Conservation (phyloP, 2,888 invertebrate species). For the Punctoribates punctum region DNA sequence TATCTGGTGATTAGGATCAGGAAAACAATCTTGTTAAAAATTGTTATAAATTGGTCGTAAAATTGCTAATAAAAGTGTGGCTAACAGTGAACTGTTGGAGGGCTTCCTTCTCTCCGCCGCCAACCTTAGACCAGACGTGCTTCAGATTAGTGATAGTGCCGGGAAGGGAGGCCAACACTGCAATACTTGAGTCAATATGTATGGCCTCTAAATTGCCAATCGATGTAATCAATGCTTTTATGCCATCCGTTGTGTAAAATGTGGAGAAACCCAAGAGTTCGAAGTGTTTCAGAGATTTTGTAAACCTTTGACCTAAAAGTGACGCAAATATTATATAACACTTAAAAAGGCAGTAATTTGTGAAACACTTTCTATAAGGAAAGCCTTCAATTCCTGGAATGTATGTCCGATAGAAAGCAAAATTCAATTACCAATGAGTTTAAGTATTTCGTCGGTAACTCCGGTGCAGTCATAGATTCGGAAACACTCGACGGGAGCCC, state of each 20-base stretch:
- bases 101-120: slow-evolving; percentile 16
- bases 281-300: slow-evolving; percentile 25
- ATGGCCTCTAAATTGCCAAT: slow-evolving; percentile 40
- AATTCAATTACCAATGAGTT: slow-evolving; percentile 29
- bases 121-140: slow-evolving; percentile 38
- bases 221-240: slow-evolving; percentile 32
- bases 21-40: no score
- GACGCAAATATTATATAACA: not conserved
- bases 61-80: no score
- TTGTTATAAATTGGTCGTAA: no score
- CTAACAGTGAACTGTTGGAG: slow-evolving; percentile 31
- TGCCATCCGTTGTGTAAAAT: slow-evolving; percentile 13
- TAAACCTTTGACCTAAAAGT: slow-evolving; percentile 37
- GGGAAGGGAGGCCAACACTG: slow-evolving; percentile 7
- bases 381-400: no score
- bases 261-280: slow-evolving; percentile 27
- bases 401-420: no score
- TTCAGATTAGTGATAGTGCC: slow-evolving; percentile 39
- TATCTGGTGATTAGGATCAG: not conserved
- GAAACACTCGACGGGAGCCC: slow-evolving; percentile 26
- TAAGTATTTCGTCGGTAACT: slow-evolving; percentile 34
- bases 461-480: slow-evolving; percentile 39
- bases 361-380: no score
- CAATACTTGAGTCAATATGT: slow-evolving; percentile 32
- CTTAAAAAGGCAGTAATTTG: not conserved